phyloP scores from a whole-genome alignment of 2,113 vertebrate species.

The Cygnus buccinator region DNA sequence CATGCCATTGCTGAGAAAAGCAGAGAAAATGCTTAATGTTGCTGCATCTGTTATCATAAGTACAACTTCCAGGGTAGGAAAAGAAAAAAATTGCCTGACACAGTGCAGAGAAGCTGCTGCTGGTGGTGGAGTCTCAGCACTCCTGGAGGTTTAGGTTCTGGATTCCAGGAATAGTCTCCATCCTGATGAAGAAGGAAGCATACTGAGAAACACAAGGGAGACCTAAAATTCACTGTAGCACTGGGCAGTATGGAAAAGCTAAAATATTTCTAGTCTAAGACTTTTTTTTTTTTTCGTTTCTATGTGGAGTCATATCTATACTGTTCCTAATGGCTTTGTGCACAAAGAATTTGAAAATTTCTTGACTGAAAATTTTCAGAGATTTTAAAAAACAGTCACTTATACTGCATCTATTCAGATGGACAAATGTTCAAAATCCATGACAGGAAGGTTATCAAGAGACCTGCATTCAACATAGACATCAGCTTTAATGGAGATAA shows the following conservation, averaged over 20 bases:
- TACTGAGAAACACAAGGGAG: background rate
- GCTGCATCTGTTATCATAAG: background rate
- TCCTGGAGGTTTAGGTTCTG: background rate
- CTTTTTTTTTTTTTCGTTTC: background rate
- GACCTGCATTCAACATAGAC: background rate
- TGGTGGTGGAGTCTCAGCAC: background rate
- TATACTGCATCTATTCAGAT: background rate
- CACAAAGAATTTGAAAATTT: background rate
- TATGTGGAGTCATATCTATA: background rate
- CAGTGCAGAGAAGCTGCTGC: background rate
- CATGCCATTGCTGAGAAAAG: conserved; percentile 12
- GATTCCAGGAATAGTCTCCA: background rate
- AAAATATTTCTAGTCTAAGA: background rate
- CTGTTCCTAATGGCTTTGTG: background rate
- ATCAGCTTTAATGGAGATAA: background rate
- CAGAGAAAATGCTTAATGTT: background rate
- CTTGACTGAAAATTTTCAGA: background rate
- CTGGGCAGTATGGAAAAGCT: background rate
- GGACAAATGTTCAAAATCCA: background rate
- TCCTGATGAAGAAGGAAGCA: background rate
- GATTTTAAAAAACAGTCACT: background rate
- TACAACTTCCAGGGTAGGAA: background rate
- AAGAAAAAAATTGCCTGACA: background rate
- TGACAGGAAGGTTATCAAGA: background rate
- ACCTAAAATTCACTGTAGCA: background rate